Evolutionary conservation across 2,113 vertebrate species (phyloP).

Genomic region (Menura novaehollandiae): DNA sequence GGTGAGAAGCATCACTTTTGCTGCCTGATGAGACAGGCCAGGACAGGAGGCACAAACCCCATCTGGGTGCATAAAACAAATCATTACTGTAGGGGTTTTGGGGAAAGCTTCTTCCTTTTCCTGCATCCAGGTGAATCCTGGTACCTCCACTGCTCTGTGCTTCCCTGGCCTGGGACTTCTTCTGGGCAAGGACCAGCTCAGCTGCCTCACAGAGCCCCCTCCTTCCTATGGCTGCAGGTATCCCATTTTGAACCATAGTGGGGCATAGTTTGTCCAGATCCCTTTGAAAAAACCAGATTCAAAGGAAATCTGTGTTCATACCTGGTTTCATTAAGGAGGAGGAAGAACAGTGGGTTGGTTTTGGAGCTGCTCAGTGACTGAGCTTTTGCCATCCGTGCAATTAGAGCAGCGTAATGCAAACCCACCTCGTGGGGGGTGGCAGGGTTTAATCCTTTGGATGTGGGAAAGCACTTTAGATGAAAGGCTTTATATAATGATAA

Average conservation of each 20-base stretch:
- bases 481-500: slow-evolving; percentile 4
- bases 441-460: background rate
- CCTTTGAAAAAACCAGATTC: background rate
- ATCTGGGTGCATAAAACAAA: background rate
- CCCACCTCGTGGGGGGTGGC: background rate
- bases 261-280: background rate
- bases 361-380: background rate
- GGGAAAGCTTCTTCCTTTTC: background rate
- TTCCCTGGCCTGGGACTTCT: background rate
- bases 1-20: background rate
- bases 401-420: background rate
- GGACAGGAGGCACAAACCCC: background rate
- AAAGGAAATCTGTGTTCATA: background rate
- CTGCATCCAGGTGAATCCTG: background rate
- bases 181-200: background rate
- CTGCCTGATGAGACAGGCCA: background rate
- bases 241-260: background rate
- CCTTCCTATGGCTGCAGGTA: background rate
- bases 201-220: background rate
- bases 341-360: background rate
- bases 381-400: background rate
- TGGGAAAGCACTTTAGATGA: slow-evolving; percentile 4
- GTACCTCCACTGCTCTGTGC: background rate
- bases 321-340: background rate
- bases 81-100: accelerated